phyloP scores from a whole-genome alignment of 1,140 invertebrate species.

The Diabrotica virgifera region DNA sequence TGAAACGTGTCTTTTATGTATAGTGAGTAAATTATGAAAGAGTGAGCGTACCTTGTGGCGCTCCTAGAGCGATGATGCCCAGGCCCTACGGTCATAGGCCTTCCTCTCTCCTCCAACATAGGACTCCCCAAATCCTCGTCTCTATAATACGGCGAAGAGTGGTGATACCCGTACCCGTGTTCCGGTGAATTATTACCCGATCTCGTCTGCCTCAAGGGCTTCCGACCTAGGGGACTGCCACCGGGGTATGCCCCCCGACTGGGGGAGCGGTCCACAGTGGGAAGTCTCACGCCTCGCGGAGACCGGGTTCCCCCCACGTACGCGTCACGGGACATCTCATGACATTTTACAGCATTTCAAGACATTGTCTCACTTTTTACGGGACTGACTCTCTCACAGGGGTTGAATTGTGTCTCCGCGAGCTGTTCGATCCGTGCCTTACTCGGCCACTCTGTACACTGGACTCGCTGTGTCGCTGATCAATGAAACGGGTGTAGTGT shows the following conservation, averaged over 20 bases:
- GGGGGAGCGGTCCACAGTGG: constrained; percentile 81
- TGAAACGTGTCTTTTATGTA: no score
- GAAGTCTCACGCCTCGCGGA: constrained; percentile 64
- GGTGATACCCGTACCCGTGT: constrained; percentile 52
- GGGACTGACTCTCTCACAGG: constrained; percentile 48
- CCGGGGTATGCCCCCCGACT: constrained; percentile 67
- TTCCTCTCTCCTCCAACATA: constrained; percentile 62
- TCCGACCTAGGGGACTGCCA: constrained; percentile 58
- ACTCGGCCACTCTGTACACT: constrained; percentile 49
- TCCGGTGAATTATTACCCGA: constrained; percentile 61
- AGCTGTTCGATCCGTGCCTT: constrained; percentile 44
- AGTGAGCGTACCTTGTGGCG: constrained; percentile 49
- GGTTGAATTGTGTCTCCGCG: constrained; percentile 49
- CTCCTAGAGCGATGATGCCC: constrained; percentile 60
- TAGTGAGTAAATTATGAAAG: not conserved
- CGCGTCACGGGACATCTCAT: constrained; percentile 69
- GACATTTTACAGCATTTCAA: constrained; percentile 47
- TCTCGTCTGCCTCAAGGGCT: constrained; percentile 51
- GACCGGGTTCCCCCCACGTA: constrained; percentile 65
- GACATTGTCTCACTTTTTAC: constrained; percentile 43
- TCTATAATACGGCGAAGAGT: constrained; percentile 56
- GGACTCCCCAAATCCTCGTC: constrained; percentile 73
- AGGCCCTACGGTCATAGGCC: constrained; percentile 59
- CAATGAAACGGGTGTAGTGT: constrained; percentile 49
- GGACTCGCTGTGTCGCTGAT: constrained; percentile 52